Evolutionary conservation across 2,113 vertebrate species (phyloP).

Genomic region (Daphoenositta chrysoptera): DNA sequence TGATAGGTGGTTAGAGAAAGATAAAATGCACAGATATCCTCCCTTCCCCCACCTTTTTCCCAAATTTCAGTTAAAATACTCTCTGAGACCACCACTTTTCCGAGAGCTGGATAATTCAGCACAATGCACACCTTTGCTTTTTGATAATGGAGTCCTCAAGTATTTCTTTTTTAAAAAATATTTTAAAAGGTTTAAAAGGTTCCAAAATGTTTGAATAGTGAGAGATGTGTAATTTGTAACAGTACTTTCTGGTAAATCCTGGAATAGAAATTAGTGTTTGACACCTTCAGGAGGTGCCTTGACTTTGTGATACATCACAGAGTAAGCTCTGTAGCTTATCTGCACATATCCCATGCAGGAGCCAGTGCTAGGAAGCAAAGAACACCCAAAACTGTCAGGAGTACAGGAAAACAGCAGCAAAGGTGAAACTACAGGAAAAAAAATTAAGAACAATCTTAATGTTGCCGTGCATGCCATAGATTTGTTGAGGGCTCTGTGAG

Average conservation of each 20-base stretch:
- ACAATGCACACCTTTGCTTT: not conserved
- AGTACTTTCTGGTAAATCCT: not conserved
- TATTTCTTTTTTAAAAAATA: not conserved
- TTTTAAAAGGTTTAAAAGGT: not conserved
- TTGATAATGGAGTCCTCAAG: not conserved
- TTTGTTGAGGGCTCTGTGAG: not conserved
- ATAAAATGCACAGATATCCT: not conserved
- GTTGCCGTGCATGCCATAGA: not conserved
- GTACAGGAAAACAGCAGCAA: not conserved
- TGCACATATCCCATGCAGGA: not conserved
- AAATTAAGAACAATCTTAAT: not conserved
- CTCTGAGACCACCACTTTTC: not conserved
- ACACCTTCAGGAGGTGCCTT: not conserved
- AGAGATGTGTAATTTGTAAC: not conserved
- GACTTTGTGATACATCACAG: not conserved
- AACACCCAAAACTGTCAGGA: not conserved
- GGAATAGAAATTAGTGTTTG: not conserved
- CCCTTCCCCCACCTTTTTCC: fast-evolving
- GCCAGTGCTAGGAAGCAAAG: not conserved
- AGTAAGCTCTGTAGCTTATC: not conserved
- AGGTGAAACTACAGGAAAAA: not conserved
- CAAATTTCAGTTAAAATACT: not conserved
- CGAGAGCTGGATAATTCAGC: not conserved
- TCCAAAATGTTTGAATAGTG: not conserved
- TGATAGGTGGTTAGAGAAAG: not conserved